Percentiles rank a stretch among this genome's conserved stretches.
Evolutionary conservation across 1,140 invertebrate genomes (phyloP).

Genomic region (Coelopa frigida): DNA sequence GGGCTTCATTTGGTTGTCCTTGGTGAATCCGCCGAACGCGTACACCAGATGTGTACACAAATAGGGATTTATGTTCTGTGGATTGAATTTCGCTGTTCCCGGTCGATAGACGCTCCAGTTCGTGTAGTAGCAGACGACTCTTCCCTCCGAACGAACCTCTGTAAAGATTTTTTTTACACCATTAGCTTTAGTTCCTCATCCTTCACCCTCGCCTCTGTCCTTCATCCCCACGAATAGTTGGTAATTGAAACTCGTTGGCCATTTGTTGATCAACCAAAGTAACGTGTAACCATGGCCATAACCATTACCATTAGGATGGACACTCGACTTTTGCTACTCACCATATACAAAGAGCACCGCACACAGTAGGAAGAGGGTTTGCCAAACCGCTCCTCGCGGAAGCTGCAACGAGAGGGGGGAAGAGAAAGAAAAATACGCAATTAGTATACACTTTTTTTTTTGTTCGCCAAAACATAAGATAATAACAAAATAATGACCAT

Average conservation of each 20-base stretch:
- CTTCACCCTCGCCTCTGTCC: no score
- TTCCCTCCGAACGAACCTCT: conserved; percentile 48
- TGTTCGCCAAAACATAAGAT: no score
- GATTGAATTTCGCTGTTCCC: conserved; percentile 82
- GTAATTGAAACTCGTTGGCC: no score
- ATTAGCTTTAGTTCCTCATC: no score
- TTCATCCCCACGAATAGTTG: no score
- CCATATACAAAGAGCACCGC: conserved; percentile 36
- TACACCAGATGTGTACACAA: conserved; percentile 92
- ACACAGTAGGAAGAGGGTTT: conserved; percentile 36
- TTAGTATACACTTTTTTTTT: no score
- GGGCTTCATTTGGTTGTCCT: conserved; percentile 81
- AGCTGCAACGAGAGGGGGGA: conserved; percentile 22
- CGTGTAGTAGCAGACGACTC: conserved; percentile 88
- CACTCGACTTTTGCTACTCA: no score
- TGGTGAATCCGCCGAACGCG: conserved; percentile 87
- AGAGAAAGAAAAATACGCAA: conserved; percentile 7
- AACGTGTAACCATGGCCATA: no score
- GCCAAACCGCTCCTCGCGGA: conserved; percentile 41
- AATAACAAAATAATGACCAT: no score
- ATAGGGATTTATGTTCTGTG: conserved; percentile 92
- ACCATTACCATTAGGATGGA: no score
- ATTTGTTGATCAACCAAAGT: no score
- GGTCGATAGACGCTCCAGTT: conserved; percentile 89
- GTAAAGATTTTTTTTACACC: no score